Percentiles rank a stretch among this genome's conserved stretches.
phyloP scores from a whole-genome alignment of 2,113 vertebrate species.

The Sterrhoptilus dennistouni region DNA sequence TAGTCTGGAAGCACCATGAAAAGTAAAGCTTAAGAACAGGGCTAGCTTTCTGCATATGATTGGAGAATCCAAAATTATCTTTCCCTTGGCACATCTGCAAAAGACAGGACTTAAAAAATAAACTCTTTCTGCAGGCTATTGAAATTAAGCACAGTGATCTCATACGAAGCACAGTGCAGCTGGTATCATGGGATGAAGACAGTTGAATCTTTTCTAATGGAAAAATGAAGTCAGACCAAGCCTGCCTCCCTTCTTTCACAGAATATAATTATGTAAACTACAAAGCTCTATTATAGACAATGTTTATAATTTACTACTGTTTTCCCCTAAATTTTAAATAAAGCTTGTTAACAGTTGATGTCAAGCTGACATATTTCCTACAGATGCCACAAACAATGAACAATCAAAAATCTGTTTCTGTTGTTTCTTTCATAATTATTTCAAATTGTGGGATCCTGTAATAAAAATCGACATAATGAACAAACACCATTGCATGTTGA shows the following conservation, averaged over 20 bases:
- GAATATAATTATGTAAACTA: constrained; percentile 78
- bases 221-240: constrained; percentile 75
- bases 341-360: constrained; percentile 56
- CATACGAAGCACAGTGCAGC: constrained; percentile 73
- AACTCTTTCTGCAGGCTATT: constrained; percentile 70
- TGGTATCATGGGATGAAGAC: constrained; percentile 71
- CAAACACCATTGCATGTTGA: constrained; percentile 72
- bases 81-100: constrained; percentile 70
- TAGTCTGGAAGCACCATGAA: neutral
- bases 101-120: constrained; percentile 71
- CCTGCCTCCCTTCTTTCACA: constrained; percentile 68
- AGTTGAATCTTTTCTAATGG: constrained; percentile 69
- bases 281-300: constrained; percentile 76
- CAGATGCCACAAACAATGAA: constrained; percentile 78
- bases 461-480: constrained; percentile 76
- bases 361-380: constrained; percentile 72
- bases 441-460: constrained; percentile 73
- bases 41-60: constrained; percentile 42
- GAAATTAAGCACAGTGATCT: constrained; percentile 73
- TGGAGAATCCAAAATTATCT: constrained; percentile 68
- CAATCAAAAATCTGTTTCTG: constrained; percentile 75
- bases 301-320: constrained; percentile 75
- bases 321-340: constrained; percentile 74
- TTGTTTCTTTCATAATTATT: constrained; percentile 71
- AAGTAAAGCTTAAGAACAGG: constrained; percentile 54